Base-by-base conservation (phyloP, 2,113 vertebrate genomes). In the Brachionichthys hirsutus region DNA sequence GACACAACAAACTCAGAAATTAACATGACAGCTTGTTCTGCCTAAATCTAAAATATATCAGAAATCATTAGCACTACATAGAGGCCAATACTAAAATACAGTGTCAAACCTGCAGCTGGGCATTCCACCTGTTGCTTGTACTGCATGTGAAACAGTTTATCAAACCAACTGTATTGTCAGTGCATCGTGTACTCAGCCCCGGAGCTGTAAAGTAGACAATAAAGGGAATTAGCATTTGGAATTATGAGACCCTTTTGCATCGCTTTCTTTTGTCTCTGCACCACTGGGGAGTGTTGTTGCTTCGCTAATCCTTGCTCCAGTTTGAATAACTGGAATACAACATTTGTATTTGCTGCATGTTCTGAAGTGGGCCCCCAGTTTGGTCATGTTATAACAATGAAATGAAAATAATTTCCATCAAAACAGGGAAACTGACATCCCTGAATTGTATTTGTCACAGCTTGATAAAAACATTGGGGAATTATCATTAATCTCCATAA, bases 171-270 rank as follows among this genome's bases (percentile, higher is more conserved):
- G 4, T 42, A 52, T n/a, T 54, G 15, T 10, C 20, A 5, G 11
- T 54, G 48, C 12, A 49, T 35, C 10, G n/a, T 35, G 24, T 30
- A 24, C 20, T 15, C 48, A 15, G 24, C 44, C 44, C 16, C 10
- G 11, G n/a, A 18, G 45, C 56, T 51, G 50, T 40, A 46, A 45
- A 72, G 67, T 50, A 38, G 44, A 77, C 50, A 54, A 54, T 57
- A 45, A 42, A 67, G 55, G 19, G 2, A 35, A 75, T 64, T 74
- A 63, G 47, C 54, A 72, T 79, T 61, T 77, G 30, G 78, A 73
- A 75, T 46, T n/a, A 55, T 44, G 5, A 13, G 20, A 36, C 30
- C 2, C 9, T 49, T 77, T 65, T 53, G 54, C 45, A 35, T 18
- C 9, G 19, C 30, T 57, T 73, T 63, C 48, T 62, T 73, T 45